A percentile compares a stretch with the other conserved stretches of the same genome.
Evolutionary conservation across 2,113 vertebrate genomes (phyloP).

Genomic region (Excalfactoria chinensis): DNA sequence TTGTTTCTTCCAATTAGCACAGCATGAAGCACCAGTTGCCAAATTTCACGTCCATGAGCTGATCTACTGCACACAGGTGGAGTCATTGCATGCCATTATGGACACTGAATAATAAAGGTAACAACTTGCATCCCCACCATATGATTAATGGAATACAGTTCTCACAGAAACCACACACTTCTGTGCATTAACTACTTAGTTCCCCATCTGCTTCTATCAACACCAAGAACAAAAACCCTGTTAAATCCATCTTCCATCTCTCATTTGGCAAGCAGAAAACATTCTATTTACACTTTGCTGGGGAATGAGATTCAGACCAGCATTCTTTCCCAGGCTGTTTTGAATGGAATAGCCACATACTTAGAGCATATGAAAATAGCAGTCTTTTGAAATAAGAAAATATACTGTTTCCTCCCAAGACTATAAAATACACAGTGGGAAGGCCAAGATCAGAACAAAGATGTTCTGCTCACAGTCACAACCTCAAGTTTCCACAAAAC

Average conservation of each 20-base stretch:
- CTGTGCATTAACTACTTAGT: not conserved
- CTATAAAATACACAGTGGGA: slow-evolving; percentile 17
- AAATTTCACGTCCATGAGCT: not conserved
- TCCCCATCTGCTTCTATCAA: not conserved
- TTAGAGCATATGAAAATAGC: not conserved
- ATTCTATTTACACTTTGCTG: not conserved
- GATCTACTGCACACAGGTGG: not conserved
- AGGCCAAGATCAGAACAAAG: slow-evolving; percentile 31
- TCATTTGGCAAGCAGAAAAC: not conserved
- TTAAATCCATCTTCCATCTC: not conserved
- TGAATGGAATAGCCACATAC: not conserved
- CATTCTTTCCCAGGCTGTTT: not conserved
- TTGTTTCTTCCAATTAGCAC: not conserved
- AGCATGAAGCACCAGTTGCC: not conserved
- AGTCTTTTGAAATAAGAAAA: slow-evolving; percentile 41
- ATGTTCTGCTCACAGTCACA: slow-evolving; percentile 8
- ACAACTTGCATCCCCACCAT: not conserved
- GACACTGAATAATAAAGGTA: not conserved
- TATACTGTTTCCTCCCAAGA: not conserved
- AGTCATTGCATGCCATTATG: not conserved
- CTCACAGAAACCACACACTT: not conserved
- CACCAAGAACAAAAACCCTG: not conserved
- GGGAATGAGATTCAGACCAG: not conserved
- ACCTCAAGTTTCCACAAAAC: slow-evolving; percentile 8
- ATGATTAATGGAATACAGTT: not conserved